These are phyloP conservation scores for Nesometra sesokonis DNA, from an alignment of 35 echinoderm and acorn worm species.

Conservation along the genomic window DNA sequence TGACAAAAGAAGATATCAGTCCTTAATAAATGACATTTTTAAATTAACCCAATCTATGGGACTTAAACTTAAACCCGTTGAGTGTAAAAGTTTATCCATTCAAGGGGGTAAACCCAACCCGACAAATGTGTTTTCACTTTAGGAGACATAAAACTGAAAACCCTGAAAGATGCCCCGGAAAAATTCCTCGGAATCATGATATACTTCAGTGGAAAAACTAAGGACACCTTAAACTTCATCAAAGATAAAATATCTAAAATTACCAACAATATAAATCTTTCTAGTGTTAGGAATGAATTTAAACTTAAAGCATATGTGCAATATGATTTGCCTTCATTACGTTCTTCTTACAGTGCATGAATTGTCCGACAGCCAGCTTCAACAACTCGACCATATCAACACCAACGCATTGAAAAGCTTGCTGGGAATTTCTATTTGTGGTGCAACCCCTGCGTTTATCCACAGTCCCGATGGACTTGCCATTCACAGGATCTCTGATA, in stretches of 20 bases:
- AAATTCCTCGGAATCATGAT: slow-evolving; percentile 1
- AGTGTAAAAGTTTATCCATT: background rate
- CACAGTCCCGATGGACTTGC: background rate
- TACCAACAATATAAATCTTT: background rate
- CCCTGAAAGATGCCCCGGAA: background rate
- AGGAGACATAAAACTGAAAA: background rate
- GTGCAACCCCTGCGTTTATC: background rate
- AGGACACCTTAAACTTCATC: background rate
- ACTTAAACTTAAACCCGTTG: background rate
- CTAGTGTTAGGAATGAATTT: background rate
- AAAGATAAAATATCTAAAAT: background rate
- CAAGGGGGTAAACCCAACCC: background rate
- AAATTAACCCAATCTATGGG: background rate
- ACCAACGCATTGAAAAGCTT: too few relatives aligned
- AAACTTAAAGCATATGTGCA: slow-evolving; percentile 4
- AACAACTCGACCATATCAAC: background rate
- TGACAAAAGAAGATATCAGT: slow-evolving; percentile 24
- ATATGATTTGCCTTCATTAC: background rate
- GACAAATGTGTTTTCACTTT: background rate
- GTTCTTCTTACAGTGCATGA: slow-evolving; percentile 9
- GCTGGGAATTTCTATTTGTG: slow-evolving; percentile 1
- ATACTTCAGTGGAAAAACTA: slow-evolving; percentile 6
- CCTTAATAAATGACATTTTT: background rate
- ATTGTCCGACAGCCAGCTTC: background rate
- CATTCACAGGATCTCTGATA: background rate